phyloP scores from a whole-genome alignment of 1,140 invertebrate species.

The Hyles euphorbiae region DNA sequence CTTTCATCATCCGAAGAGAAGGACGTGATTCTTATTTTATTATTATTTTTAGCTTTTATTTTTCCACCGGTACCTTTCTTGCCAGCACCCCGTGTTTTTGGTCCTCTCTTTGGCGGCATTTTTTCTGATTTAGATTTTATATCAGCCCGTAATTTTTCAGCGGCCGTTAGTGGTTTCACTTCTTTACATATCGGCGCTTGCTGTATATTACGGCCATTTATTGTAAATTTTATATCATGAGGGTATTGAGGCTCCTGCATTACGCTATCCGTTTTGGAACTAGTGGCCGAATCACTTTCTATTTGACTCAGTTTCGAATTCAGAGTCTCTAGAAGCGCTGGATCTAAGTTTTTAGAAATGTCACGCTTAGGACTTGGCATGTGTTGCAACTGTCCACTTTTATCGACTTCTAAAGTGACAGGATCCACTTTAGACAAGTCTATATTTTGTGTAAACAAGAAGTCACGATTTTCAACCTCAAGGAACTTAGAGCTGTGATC shows the following conservation, averaged over 20 bases:
- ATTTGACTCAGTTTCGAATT: slow-evolving; percentile 84
- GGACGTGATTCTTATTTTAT: slow-evolving; percentile 82
- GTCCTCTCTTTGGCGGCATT: slow-evolving; percentile 73
- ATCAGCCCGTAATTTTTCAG: slow-evolving; percentile 73
- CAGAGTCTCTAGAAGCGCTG: slow-evolving; percentile 78
- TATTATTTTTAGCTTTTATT: slow-evolving; percentile 76
- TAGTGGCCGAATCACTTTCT: slow-evolving; percentile 82
- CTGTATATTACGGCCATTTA: slow-evolving; percentile 61
- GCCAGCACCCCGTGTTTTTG: slow-evolving; percentile 73
- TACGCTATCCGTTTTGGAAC: slow-evolving; percentile 80
- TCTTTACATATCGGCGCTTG: slow-evolving; percentile 66
- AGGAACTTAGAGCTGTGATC: slow-evolving; percentile 68
- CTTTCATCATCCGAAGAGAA: slow-evolving; percentile 84
- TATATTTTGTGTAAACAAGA: slow-evolving; percentile 83
- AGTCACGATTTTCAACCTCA: slow-evolving; percentile 74
- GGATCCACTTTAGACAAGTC: slow-evolving; percentile 83
- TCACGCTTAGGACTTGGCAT: slow-evolving; percentile 80
- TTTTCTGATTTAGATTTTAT: slow-evolving; percentile 74
- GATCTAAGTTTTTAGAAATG: slow-evolving; percentile 80
- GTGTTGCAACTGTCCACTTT: slow-evolving; percentile 77
- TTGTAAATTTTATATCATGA: slow-evolving; percentile 72
- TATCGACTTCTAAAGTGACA: slow-evolving; percentile 81
- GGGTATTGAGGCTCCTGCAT: slow-evolving; percentile 77
- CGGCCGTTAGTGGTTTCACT: slow-evolving; percentile 54
- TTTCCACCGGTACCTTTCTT: slow-evolving; percentile 74